Base-by-base conservation (phyloP, 2,113 vertebrate genomes). In the Psittacara wagleri region DNA sequence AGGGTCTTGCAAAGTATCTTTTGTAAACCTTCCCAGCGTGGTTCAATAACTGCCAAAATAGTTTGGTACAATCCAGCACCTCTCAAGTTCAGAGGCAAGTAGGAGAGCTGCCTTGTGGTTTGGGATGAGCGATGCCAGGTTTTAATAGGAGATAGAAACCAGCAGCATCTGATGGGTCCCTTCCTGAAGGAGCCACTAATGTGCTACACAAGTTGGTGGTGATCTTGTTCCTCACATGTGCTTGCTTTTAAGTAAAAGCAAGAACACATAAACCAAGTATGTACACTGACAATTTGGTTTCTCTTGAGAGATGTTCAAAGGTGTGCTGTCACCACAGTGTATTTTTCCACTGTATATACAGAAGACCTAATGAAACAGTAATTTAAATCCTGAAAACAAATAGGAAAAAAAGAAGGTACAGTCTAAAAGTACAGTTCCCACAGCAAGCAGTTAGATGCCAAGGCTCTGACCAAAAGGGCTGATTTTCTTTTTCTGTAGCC, bases 141-240 rank as follows among this genome's bases (percentile, higher is more conserved):
- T 76, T 48, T 57, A 59, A 31, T 6, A 75, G 44, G 29, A 92
- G 63, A 51, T 4, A 74, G 64, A 59, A 80, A 80, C 12, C 49
- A 62, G n/a, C 5, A 61, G 28, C 1, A 3, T 25, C 48, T 3
- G 4, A 23, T 43, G 15, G 41, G 17, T 70, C n/a, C 31, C 62
- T 61, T 67, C 43, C 39, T 4, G 1, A 63, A 9, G 2, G 5
- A 87, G 22, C 20, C 7, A 4, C 44, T 66, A 17, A 72, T 62
- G 33, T 54, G 8, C 69, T 51, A 9, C 17, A 31, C 6, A 41
- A 59, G 57, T 27, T 2, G 0, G 27, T 41, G 51, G 15, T 80
- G 61, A 19, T 35, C n/a, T 52, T 14, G 12, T 12, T 62, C 55
- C 54, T 73, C 41, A 17, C 0, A 0, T 63, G 31, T 49, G 7